Conservation (phyloP, 2,113 vertebrate species). For the Poeciliopsis occidentalis region DNA sequence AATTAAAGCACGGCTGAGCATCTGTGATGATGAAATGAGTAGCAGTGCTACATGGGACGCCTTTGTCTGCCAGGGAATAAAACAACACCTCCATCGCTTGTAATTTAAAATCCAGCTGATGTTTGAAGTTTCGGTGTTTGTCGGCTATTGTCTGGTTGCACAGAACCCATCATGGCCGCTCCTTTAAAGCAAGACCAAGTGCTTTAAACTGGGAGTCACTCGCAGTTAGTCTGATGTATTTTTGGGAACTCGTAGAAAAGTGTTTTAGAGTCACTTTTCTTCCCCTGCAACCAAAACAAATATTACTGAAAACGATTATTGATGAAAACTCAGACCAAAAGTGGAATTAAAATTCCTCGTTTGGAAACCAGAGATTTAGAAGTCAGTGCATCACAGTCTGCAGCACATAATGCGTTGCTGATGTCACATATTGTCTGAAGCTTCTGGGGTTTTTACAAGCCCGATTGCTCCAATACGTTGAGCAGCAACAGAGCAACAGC, state of each 20-base stretch:
- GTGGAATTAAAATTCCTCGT: no score
- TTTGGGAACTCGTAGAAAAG: neutral
- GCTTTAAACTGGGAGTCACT: neutral
- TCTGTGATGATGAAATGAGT: slow-evolving; percentile 40
- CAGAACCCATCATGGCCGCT: slow-evolving; percentile 19
- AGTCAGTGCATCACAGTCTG: no score
- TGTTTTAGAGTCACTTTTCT: neutral
- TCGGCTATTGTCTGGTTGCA: slow-evolving; percentile 14
- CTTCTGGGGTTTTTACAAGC: no score
- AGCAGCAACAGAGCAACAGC: no score
- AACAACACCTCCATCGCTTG: slow-evolving; percentile 30
- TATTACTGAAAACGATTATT: no score
- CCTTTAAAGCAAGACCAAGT: neutral
- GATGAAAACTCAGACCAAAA: no score
- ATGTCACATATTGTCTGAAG: no score
- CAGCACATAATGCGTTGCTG: no score
- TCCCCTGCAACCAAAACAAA: no score
- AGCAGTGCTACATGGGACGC: slow-evolving; percentile 18
- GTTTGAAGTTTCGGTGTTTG: neutral
- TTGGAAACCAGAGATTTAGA: no score
- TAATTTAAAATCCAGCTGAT: slow-evolving; percentile 34
- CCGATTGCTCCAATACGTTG: no score
- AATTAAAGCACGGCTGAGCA: slow-evolving; percentile 48
- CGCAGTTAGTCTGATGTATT: neutral
- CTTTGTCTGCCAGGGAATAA: slow-evolving; percentile 37